Percentiles rank a stretch among this genome's conserved stretches.
These are phyloP conservation scores for Microplitis demolitor DNA, from an alignment of 1,140 invertebrate species.

Conservation along the genomic window DNA sequence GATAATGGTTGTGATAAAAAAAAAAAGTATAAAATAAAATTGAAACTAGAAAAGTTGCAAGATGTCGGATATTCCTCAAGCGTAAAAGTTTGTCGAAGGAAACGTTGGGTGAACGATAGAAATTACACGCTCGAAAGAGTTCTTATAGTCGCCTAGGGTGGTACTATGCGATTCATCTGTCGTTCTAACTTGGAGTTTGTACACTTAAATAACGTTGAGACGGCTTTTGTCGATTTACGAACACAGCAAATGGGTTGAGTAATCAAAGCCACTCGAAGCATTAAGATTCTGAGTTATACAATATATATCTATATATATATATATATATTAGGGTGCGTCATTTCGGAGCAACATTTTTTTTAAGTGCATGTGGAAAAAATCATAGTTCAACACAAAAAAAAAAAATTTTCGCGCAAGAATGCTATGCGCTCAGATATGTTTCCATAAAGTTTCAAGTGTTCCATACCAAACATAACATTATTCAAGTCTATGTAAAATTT, in stretches of 20 bases:
- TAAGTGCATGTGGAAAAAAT: too few relatives aligned
- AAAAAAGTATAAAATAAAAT: neutral
- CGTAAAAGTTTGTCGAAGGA: conserved; percentile 26
- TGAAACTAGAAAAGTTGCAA: neutral
- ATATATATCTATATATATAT: too few relatives aligned
- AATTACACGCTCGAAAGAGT: conserved; percentile 27
- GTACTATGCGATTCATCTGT: conserved; percentile 24
- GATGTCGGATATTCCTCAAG: conserved; percentile 4
- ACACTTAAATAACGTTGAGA: conserved; percentile 26
- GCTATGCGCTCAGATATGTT: too few relatives aligned
- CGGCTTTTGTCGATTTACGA: conserved; percentile 15
- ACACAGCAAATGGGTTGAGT: conserved; percentile 18
- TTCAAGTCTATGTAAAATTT: too few relatives aligned
- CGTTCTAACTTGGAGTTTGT: conserved; percentile 12
- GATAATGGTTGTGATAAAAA: neutral
- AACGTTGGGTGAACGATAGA: conserved; percentile 26
- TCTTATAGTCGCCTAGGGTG: conserved; percentile 27
- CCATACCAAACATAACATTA: too few relatives aligned
- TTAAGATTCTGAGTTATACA: neutral
- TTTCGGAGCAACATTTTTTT: too few relatives aligned
- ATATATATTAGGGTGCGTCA: too few relatives aligned
- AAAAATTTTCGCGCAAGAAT: too few relatives aligned
- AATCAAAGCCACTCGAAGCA: neutral
- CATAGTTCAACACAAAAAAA: too few relatives aligned
- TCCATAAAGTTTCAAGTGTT: too few relatives aligned